phyloP scores from a whole-genome alignment of 2,888 invertebrate species.

The Conistra vaccinii region DNA sequence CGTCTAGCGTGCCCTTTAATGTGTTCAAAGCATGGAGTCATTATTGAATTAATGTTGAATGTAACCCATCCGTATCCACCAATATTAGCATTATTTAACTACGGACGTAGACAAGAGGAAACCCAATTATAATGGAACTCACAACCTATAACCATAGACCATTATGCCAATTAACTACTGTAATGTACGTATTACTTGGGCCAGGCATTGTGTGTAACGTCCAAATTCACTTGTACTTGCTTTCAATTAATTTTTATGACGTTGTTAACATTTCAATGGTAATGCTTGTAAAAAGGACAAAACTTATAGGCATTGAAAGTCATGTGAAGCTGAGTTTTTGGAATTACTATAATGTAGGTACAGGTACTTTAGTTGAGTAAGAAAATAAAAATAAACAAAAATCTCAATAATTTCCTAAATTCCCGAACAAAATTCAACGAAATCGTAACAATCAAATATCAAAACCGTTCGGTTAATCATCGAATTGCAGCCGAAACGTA shows the following conservation, averaged over 20 bases:
- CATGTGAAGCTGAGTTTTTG: background rate
- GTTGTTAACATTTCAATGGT: slow-evolving; percentile 45
- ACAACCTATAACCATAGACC: slow-evolving; percentile 69
- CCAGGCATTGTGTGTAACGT: slow-evolving; percentile 31
- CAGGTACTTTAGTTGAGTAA: background rate
- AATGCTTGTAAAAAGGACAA: slow-evolving; percentile 29
- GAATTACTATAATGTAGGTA: background rate
- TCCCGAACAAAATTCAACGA: background rate
- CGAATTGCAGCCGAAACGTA: slow-evolving; percentile 86
- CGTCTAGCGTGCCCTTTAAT: slow-evolving; percentile 59
- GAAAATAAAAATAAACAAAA: background rate
- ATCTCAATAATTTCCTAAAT: background rate
- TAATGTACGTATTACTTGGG: slow-evolving; percentile 65
- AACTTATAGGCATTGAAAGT: slow-evolving; percentile 2
- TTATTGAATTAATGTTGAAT: slow-evolving; percentile 61
- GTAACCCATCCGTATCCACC: slow-evolving; percentile 55
- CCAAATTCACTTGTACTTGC: slow-evolving; percentile 49
- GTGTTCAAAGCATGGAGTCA: slow-evolving; percentile 49
- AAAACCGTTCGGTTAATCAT: slow-evolving; percentile 75
- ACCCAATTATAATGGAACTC: slow-evolving; percentile 73
- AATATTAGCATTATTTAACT: slow-evolving; percentile 68
- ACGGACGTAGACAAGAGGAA: slow-evolving; percentile 66
- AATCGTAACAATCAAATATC: slow-evolving; percentile 74
- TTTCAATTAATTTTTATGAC: slow-evolving; percentile 48
- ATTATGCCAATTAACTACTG: slow-evolving; percentile 76